A percentile compares a stretch with the other conserved stretches of the same genome.
Conservation (phyloP, 64 coral and sea anemone genomes). For the Montipora sp. region DNA sequence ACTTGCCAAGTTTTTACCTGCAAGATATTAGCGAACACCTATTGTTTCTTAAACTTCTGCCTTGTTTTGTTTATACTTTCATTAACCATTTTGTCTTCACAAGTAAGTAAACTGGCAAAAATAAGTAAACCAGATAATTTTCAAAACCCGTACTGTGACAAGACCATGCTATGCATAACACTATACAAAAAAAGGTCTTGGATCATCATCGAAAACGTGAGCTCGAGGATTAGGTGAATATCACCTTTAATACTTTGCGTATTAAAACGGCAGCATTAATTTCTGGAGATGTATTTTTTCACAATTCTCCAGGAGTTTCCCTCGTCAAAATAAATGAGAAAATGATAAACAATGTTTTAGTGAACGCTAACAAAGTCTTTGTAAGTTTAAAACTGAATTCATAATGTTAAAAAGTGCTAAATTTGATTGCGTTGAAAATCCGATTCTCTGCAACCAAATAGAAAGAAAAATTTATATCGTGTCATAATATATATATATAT, state of each 20-base stretch:
- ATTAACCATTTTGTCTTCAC: slow-evolving; percentile 20
- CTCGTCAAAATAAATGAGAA: neutral
- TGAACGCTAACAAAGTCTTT: neutral
- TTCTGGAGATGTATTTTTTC: neutral
- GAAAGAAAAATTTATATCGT: neutral
- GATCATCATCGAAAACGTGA: neutral
- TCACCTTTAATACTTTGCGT: neutral
- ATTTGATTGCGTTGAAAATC: slow-evolving; percentile 21
- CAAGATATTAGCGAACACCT: neutral
- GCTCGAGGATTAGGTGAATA: slow-evolving; percentile 3
- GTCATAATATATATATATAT: no score
- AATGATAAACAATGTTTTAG: neutral
- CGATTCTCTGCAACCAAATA: neutral
- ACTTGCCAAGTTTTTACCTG: neutral
- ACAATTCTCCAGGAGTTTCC: neutral
- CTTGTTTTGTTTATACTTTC: slow-evolving; percentile 15
- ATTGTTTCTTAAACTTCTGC: neutral
- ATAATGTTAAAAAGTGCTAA: neutral
- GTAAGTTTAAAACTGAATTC: neutral
- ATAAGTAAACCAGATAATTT: slow-evolving; percentile 24
- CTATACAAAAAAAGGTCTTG: neutral
- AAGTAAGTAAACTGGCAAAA: slow-evolving; percentile 1
- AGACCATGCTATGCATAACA: neutral
- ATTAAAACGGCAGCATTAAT: neutral
- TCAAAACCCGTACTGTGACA: neutral